Percentiles rank a stretch among this genome's conserved stretches.
phyloP scores from a whole-genome alignment of 2,888 invertebrate species.

The Schizaphis graminum region DNA sequence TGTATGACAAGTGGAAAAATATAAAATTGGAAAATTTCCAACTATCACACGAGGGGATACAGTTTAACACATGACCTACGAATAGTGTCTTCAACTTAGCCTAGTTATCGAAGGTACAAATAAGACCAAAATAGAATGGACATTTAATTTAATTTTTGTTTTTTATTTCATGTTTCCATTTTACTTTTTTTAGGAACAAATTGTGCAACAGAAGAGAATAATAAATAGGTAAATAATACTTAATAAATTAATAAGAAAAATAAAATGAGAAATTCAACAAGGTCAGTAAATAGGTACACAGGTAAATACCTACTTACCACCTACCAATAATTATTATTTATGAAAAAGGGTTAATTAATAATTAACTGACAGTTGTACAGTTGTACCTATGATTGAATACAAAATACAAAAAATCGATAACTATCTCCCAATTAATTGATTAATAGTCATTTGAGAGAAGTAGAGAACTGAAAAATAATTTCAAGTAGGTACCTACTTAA shows the following conservation, averaged over 20 bases:
- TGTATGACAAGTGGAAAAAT: slow-evolving; percentile 43
- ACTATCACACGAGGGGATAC: slow-evolving; percentile 51
- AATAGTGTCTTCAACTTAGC: slow-evolving; percentile 61
- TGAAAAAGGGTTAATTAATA: background rate
- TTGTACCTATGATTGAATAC: background rate
- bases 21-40: slow-evolving; percentile 53
- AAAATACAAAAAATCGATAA: background rate
- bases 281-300: background rate
- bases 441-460: background rate
- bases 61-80: slow-evolving; percentile 58
- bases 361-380: background rate
- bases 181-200: background rate
- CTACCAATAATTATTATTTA: background rate
- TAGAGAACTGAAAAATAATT: background rate
- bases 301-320: background rate
- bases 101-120: slow-evolving; percentile 59
- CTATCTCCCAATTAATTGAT: background rate
- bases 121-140: slow-evolving; percentile 52
- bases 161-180: background rate
- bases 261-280: background rate
- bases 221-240: background rate
- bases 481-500: too few species aligned
- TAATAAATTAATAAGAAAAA: background rate
- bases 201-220: background rate
- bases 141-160: background rate